Conservation (phyloP, 2,113 vertebrate genomes). For the Dipodomys stephensi region DNA sequence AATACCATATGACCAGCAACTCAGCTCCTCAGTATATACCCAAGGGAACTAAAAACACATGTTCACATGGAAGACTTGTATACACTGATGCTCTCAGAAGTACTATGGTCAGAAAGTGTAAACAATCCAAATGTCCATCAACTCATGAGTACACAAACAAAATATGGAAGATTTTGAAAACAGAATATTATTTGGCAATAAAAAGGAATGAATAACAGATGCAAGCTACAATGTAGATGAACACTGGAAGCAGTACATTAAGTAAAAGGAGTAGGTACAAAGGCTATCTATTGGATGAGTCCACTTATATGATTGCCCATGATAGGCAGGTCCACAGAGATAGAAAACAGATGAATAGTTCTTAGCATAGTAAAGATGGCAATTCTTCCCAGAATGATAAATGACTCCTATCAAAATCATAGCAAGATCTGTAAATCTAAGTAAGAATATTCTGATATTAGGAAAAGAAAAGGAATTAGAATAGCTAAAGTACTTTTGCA, state of each 20-base stretch:
- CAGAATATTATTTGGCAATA: conserved; percentile 23
- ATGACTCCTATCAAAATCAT: conserved; percentile 23
- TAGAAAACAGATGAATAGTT: neutral
- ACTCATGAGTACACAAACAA: neutral
- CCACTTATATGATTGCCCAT: neutral
- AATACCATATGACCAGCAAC: neutral
- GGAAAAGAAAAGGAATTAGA: conserved; percentile 33
- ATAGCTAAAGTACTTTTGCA: conserved; percentile 45
- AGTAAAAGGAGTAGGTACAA: neutral
- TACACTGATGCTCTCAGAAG: neutral
- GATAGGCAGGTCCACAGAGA: neutral
- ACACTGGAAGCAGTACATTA: neutral
- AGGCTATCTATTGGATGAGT: neutral
- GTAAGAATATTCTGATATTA: conserved; percentile 38
- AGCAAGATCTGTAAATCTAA: conserved; percentile 26
- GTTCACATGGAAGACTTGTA: conserved; percentile 31
- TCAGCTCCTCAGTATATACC: conserved; percentile 12
- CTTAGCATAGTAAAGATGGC: conserved; percentile 8
- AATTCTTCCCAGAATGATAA: conserved; percentile 12
- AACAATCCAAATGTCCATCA: conserved; percentile 4
- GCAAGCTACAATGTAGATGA: neutral
- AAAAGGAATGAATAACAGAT: neutral
- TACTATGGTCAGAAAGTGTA: neutral
- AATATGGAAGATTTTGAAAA: neutral
- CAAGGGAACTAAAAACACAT: conserved; percentile 42